Conservation (phyloP, 2,888 invertebrate genomes). For the Matsumyia berberina region DNA sequence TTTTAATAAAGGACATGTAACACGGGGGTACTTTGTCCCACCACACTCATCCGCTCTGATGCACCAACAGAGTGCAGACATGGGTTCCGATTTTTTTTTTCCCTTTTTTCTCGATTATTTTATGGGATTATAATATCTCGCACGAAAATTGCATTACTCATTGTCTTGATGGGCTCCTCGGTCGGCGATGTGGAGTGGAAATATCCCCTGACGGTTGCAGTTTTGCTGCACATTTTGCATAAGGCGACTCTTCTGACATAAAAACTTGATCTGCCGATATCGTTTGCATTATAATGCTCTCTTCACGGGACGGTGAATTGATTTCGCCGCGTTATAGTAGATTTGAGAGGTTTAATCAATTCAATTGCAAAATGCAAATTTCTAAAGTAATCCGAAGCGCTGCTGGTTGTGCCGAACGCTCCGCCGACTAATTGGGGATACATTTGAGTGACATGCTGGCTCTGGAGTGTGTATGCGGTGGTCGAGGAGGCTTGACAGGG, state of each 20-base stretch:
- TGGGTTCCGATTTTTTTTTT: conserved; percentile 20
- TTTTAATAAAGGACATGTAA: conserved; percentile 76
- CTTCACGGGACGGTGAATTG: conserved; percentile 12
- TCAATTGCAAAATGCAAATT: conserved; percentile 71
- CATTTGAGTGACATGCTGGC: conserved; percentile 17
- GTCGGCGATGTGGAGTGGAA: conserved; percentile 10
- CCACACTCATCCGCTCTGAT: background rate
- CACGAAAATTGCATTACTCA: conserved; percentile 67
- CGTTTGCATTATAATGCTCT: conserved; percentile 28
- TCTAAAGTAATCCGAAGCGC: conserved; percentile 37
- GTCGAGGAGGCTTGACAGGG: background rate
- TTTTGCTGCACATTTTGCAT: conserved; percentile 30
- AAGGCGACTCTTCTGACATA: conserved; percentile 2
- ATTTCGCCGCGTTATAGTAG: conserved; percentile 2
- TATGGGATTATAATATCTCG: conserved; percentile 67
- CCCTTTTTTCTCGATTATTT: conserved; percentile 49
- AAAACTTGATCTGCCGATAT: conserved; percentile 34
- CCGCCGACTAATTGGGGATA: conserved; percentile 54
- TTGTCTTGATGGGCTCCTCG: conserved; percentile 46
- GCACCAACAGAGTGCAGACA: background rate
- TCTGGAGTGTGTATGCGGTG: background rate
- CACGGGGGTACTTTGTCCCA: conserved; percentile 60
- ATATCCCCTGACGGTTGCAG: conserved; percentile 20
- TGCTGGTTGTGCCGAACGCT: background rate
- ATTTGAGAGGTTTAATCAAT: conserved; percentile 65